phyloP scores from a whole-genome alignment of 1,140 invertebrate genomes.

The Drosophila sturtevanti region DNA sequence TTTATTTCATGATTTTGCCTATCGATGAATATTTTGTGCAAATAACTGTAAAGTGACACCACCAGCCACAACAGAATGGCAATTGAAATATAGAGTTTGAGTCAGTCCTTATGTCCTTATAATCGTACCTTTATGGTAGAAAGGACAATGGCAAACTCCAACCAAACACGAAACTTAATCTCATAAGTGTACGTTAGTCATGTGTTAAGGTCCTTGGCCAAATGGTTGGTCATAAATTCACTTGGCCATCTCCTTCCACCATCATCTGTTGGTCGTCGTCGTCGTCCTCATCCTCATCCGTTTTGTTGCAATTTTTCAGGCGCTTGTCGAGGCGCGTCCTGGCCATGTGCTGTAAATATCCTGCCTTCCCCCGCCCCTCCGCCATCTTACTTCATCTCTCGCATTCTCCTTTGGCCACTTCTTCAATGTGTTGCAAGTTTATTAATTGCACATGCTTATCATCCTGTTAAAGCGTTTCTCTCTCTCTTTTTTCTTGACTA shows the following conservation, averaged over 20 bases:
- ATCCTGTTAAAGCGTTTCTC: constrained; percentile 57
- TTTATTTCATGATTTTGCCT: constrained; percentile 32
- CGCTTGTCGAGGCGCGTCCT: constrained; percentile 38
- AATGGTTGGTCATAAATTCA: constrained; percentile 75
- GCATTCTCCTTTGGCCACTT: constrained; percentile 24
- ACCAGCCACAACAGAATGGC: constrained; percentile 27
- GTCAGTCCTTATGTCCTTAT: too few species aligned
- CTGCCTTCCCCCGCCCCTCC: too few species aligned
- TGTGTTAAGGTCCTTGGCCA: constrained; percentile 61
- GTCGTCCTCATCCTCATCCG: constrained; percentile 56
- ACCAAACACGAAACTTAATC: constrained; percentile 52
- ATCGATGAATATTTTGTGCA: constrained; percentile 65
- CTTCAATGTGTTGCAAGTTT: constrained; percentile 52
- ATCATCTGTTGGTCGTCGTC: constrained; percentile 12
- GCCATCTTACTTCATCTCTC: too few species aligned
- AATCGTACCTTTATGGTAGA: constrained; percentile 2
- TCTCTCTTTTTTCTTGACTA: not conserved
- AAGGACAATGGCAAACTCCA: constrained; percentile 25
- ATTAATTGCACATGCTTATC: constrained; percentile 80
- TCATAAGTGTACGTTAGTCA: constrained; percentile 78
- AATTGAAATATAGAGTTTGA: constrained; percentile 59
- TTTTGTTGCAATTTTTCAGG: constrained; percentile 69
- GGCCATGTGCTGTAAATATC: constrained; percentile 50
- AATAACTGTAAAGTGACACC: constrained; percentile 61
- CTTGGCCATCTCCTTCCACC: constrained; percentile 2